phyloP scores from a whole-genome alignment of 1,140 invertebrate genomes.

The Acromyrmex echinatior region DNA sequence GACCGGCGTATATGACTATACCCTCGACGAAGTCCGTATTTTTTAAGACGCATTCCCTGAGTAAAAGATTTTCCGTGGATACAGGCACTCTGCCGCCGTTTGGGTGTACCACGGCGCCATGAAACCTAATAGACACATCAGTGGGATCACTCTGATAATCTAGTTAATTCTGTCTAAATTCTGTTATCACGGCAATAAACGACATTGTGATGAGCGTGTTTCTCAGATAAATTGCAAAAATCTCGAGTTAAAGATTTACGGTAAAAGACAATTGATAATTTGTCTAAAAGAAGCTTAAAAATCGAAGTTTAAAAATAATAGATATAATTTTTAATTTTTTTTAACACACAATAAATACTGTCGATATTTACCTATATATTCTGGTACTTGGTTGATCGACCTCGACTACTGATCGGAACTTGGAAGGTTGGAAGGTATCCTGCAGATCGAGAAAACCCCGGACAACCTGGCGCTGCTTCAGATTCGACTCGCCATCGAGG shows the following conservation, averaged over 20 bases:
- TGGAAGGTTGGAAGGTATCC: conserved; percentile 91
- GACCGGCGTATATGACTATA: conserved; percentile 98
- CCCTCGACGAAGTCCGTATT: conserved; percentile 98
- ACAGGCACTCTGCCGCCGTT: conserved; percentile 93
- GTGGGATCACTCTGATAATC: conserved; percentile 19
- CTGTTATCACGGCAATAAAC: conserved; percentile 16
- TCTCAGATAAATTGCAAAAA: conserved; percentile 5
- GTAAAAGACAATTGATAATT: not conserved
- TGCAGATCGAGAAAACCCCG: conserved; percentile 89
- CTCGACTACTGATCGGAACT: conserved; percentile 94
- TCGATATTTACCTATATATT: conserved; percentile 90
- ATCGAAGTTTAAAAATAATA: not conserved
- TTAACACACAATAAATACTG: not conserved
- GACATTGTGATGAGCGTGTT: not conserved
- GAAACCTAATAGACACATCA: conserved; percentile 89
- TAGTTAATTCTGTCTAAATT: conserved; percentile 18
- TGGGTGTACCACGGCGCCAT: conserved; percentile 95
- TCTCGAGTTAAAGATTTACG: not conserved
- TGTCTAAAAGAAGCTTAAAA: not conserved
- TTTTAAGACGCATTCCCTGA: conserved; percentile 97
- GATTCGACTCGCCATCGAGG: conserved; percentile 99
- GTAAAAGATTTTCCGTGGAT: conserved; percentile 96
- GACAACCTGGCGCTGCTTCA: conserved; percentile 97
- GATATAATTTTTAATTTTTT: not conserved
- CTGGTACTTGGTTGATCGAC: conserved; percentile 98